phyloP scores from a whole-genome alignment of 2,113 vertebrate genomes.

The Meriones unguiculatus region DNA sequence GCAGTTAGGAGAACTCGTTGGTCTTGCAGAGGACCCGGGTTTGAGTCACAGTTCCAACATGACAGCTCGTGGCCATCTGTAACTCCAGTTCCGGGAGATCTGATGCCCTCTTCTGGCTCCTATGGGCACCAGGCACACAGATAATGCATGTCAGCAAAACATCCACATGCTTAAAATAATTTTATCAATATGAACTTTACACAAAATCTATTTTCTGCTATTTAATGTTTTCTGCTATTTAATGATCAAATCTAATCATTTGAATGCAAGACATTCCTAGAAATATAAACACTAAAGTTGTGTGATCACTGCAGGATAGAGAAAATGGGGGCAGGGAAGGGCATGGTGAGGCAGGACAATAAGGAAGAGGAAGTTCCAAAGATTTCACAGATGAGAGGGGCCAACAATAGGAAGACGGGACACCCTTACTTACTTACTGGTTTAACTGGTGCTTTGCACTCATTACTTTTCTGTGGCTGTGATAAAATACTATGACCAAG shows the following conservation, averaged over 20 bases:
- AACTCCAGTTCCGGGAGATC: not conserved
- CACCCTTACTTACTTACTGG: not conserved
- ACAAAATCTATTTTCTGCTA: not conserved
- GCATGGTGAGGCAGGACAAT: not conserved
- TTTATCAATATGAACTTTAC: not conserved
- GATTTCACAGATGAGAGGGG: not conserved
- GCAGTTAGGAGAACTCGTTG: not conserved
- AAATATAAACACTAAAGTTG: constrained; percentile 16
- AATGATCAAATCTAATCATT: not conserved
- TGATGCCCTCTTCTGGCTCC: not conserved
- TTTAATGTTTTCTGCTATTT: no score
- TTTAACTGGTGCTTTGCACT: not conserved
- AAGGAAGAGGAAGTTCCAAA: not conserved
- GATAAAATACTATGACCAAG: not conserved
- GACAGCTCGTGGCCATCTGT: not conserved
- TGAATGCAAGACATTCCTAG: constrained; percentile 32
- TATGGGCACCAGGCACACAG: not conserved
- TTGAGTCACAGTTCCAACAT: not conserved
- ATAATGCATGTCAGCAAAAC: not conserved
- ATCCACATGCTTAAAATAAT: not conserved
- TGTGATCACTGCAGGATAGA: not conserved
- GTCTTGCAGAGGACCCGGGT: not conserved
- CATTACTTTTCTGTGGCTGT: not conserved
- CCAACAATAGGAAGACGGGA: not conserved
- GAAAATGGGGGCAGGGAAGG: not conserved